Base-by-base conservation (phyloP, 2,113 vertebrate species). In the Thalassarche chlororhynchos region DNA sequence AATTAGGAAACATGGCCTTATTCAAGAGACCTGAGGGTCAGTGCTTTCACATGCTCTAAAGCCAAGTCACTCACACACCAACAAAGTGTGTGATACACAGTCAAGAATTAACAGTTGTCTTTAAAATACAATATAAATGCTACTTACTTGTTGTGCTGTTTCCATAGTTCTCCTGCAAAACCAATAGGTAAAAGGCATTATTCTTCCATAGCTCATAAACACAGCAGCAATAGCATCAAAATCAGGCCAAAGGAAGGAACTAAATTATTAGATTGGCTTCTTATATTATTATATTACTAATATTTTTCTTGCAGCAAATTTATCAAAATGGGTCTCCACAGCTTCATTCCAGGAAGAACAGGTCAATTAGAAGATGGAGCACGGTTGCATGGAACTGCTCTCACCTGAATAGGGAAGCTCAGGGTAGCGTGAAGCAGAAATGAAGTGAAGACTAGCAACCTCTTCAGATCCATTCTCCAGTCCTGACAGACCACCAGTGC, bases 71-170 rank as follows among this genome's bases (percentile, higher is more conserved):
- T 87, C 78, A 55, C 38, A 8, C 5, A 28, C 28, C n/a, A 69
- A 36, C 61, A 70, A 76, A 52, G 5, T 6, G 9, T 32, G 14
- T 16, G 36, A 64, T 6, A 57, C 44, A 32, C 34, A 75, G 40
- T 21, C 52, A 69, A 65, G 44, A 91, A 77, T 36, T n/a, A 89
- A 55, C 34, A 57, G 24, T 40, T 34, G 4, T n/a, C 61, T 95
- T 90, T 72, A 93, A 94, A 95, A 87, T 38, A 57, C 11, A 46
- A 14, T 38, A 89, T 32, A 96, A 96, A 91, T 88, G 26, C n/a
- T 52, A 97, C 97, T 97, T 97, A 97, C 97, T 95, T 75, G 95
- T 5, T 51, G 89, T 96, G 94, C 58, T 94, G 90, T 94, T 93
- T 79, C 24, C 94, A 34, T 86, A 80, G 75, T 13, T 34, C 10